phyloP scores from a whole-genome alignment of 2,113 vertebrate species.

The Zosterops lateralis region DNA sequence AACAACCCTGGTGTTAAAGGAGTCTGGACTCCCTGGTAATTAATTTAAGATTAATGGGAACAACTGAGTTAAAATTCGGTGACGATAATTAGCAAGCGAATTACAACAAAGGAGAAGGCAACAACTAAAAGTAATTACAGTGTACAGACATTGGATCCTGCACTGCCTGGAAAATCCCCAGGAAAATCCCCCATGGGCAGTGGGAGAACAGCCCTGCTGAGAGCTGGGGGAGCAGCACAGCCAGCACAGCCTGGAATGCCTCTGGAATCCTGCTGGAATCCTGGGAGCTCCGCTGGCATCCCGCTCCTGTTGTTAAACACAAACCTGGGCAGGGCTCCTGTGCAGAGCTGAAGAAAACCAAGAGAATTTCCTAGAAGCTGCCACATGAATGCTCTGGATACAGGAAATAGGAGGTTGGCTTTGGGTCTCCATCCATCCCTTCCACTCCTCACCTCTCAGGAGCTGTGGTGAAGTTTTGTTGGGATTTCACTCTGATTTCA shows the following conservation, averaged over 20 bases:
- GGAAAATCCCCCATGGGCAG: neutral
- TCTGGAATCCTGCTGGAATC: neutral
- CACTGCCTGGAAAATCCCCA: conserved; percentile 41
- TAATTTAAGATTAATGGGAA: conserved; percentile 60
- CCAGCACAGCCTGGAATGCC: rapidly evolving
- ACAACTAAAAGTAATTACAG: conserved; percentile 57
- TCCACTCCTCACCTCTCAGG: neutral
- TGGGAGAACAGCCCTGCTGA: neutral
- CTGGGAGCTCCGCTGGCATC: neutral
- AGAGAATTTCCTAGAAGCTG: neutral
- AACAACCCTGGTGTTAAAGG: conserved; percentile 39
- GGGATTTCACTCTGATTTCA: neutral
- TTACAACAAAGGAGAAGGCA: conserved; percentile 46
- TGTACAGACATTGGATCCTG: conserved; percentile 34
- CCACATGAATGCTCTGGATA: neutral
- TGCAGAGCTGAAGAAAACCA: neutral
- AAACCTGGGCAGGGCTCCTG: neutral
- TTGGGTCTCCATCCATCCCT: neutral
- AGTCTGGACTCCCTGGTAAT: conserved; percentile 52
- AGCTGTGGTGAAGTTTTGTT: neutral
- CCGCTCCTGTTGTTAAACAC: neutral
- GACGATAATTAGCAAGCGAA: conserved; percentile 57
- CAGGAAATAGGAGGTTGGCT: rapidly evolving
- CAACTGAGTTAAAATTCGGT: conserved; percentile 43
- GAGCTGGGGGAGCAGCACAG: neutral